A percentile compares a stretch with the other conserved stretches of the same genome.
Evolutionary conservation across 2,797 vertebrate genomes (phyloP).

Genomic region (Parauchenoglanis ngamensis): DNA sequence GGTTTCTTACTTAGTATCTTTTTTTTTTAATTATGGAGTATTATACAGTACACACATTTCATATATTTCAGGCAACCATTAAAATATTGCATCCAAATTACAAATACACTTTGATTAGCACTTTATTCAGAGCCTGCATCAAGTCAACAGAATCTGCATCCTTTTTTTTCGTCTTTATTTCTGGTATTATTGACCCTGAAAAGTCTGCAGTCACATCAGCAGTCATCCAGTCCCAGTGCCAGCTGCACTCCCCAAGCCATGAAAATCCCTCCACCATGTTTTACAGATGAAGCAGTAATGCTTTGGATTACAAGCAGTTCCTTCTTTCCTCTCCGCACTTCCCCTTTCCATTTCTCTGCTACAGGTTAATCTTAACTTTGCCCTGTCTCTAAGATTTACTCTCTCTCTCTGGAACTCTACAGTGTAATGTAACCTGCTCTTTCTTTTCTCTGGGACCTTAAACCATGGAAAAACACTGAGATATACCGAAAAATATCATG

Average conservation of each 20-base stretch:
- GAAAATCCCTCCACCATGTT: slow-evolving; percentile 2
- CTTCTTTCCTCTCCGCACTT: background rate
- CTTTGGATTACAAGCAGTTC: background rate
- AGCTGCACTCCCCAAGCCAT: background rate
- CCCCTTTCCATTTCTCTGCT: background rate
- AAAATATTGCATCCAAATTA: background rate
- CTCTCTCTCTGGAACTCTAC: background rate
- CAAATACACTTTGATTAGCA: background rate
- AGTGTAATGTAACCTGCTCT: background rate
- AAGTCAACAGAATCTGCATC: background rate
- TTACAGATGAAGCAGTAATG: background rate
- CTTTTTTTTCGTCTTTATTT: background rate
- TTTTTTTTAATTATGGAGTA: background rate
- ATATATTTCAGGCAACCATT: background rate
- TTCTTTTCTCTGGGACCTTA: background rate
- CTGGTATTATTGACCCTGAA: background rate
- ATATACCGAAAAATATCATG: background rate
- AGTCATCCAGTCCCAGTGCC: background rate
- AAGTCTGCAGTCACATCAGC: background rate
- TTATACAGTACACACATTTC: too few species aligned
- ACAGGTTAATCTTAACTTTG: slow-evolving; percentile 19
- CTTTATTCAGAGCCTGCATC: background rate
- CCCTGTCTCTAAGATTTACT: background rate
- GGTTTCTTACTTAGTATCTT: background rate
- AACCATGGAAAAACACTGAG: background rate